A percentile compares a stretch with the other conserved stretches of the same genome.
Evolutionary conservation across 2,113 vertebrate species (phyloP).

Genomic region (Podarcis raffonei): DNA sequence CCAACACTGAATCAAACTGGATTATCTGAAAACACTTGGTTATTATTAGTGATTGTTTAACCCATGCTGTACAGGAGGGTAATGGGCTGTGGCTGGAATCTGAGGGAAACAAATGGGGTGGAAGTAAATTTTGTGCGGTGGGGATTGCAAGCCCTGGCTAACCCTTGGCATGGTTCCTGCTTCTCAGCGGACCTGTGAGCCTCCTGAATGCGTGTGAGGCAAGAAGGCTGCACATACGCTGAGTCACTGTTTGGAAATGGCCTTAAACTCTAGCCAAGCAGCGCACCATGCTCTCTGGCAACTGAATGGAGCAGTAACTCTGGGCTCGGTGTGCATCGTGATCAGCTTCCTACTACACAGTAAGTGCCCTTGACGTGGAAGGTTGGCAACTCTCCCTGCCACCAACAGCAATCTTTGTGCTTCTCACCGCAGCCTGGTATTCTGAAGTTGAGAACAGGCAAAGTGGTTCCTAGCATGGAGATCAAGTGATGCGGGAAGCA

Average conservation of each 20-base stretch:
- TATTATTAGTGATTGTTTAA: not conserved
- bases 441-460: not conserved
- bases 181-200: not conserved
- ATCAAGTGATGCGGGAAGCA: not conserved
- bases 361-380: not conserved
- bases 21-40: no score
- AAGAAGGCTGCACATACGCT: not conserved
- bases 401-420: not conserved
- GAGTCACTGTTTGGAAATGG: not conserved
- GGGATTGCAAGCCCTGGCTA: not conserved
- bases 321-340: not conserved
- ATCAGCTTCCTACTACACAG: not conserved
- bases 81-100: not conserved
- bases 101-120: not conserved
- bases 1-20: no score
- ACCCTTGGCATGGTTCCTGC: not conserved
- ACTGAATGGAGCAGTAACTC: not conserved
- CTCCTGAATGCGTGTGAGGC: not conserved
- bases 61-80: not conserved
- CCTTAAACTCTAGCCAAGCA: not conserved
- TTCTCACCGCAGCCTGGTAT: not conserved
- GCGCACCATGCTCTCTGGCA: not conserved
- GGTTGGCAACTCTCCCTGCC: not conserved
- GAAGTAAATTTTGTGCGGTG: not conserved
- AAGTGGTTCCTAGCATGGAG: not conserved